Evolutionary conservation across 2,888 invertebrate species (phyloP).

Genomic region (Harpalus rubripes): DNA sequence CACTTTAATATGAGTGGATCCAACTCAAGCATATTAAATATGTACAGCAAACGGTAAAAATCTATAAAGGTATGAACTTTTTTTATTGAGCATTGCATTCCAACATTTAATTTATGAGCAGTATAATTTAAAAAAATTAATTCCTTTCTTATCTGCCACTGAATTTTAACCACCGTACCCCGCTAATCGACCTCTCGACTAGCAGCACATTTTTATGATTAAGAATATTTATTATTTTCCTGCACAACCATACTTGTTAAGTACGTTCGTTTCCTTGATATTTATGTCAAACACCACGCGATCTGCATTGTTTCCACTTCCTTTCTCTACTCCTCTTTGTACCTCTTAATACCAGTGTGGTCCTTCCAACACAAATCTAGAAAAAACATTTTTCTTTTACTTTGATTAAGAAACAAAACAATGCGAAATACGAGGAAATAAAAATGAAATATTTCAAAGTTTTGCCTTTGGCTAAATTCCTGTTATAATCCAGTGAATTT

Average conservation of each 20-base stretch:
- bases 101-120: background rate
- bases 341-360: background rate
- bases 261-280: conserved; percentile 29
- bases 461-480: conserved; percentile 19
- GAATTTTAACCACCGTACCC: background rate
- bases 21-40: no score
- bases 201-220: conserved; percentile 26
- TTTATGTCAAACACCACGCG: conserved; percentile 26
- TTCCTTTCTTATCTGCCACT: background rate
- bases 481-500: background rate
- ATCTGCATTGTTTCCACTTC: conserved; percentile 1
- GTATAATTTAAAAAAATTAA: background rate
- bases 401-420: conserved; percentile 1
- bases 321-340: conserved; percentile 11
- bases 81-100: background rate
- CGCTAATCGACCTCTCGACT: conserved; percentile 16
- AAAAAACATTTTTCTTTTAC: background rate
- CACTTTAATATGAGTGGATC: no score
- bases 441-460: conserved; percentile 29
- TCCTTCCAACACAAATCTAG: background rate
- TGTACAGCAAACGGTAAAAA: no score
- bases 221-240: conserved; percentile 47
- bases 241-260: conserved; percentile 16
- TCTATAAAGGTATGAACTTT: background rate
- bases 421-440: background rate